phyloP scores from a whole-genome alignment of 2,888 invertebrate genomes.

The Eustalomyia histrio region DNA sequence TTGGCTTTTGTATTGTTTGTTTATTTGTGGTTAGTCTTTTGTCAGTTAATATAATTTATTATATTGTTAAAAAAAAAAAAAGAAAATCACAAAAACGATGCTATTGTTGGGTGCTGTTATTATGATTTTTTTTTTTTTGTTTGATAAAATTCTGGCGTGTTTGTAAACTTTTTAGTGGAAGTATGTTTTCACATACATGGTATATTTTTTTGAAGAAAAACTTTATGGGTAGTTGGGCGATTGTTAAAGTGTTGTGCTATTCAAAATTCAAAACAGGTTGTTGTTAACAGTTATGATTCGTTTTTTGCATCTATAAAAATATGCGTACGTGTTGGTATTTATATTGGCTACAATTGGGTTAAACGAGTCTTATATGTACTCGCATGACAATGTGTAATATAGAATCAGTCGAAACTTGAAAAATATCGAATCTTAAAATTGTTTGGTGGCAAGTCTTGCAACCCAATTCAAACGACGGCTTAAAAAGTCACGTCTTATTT shows the following conservation, averaged over 20 bases:
- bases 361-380: conserved; percentile 10
- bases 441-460: too few relatives aligned
- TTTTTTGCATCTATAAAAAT: conserved; percentile 13
- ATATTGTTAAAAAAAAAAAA: conserved; percentile 22
- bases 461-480: too few relatives aligned
- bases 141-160: not conserved
- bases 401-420: too few relatives aligned
- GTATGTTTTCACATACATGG: not conserved
- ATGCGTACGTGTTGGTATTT: conserved; percentile 51
- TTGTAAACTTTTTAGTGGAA: not conserved
- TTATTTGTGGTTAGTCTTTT: conserved; percentile 31
- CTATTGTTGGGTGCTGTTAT: conserved; percentile 14
- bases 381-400: not conserved
- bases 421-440: too few relatives aligned
- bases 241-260: conserved; percentile 31
- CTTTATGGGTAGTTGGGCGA: not conserved
- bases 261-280: conserved; percentile 58
- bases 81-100: conserved; percentile 1
- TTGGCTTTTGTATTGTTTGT: conserved; percentile 11
- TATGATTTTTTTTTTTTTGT: not conserved
- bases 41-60: conserved; percentile 36
- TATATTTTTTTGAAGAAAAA: not conserved
- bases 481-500: too few relatives aligned
- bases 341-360: conserved; percentile 52
- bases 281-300: conserved; percentile 46